These are phyloP conservation scores for Globia sparganii DNA, from an alignment of 2,888 invertebrate species.

Conservation along the genomic window DNA sequence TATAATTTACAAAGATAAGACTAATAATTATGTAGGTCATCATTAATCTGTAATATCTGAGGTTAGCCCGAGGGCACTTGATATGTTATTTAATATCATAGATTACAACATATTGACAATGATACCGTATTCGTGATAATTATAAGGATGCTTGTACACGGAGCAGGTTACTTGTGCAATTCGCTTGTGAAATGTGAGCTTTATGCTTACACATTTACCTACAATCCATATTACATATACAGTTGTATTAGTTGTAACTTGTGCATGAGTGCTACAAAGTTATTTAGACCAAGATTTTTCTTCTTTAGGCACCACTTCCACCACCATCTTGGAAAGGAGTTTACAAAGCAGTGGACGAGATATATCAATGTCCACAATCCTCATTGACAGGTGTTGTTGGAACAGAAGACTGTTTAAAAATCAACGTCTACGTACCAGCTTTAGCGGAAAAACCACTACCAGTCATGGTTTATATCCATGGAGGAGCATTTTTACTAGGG, in stretches of 20 bases:
- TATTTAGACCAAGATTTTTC: constrained; percentile 22
- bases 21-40: constrained; percentile 32
- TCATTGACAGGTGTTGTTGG: constrained; percentile 74
- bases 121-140: no score
- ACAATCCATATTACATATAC: not conserved
- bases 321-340: constrained; percentile 84
- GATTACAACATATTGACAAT: constrained; percentile 14
- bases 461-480: constrained; percentile 86
- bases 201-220: not conserved
- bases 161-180: not conserved
- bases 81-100: constrained; percentile 9
- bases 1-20: constrained; percentile 22
- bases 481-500: constrained; percentile 84
- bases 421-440: constrained; percentile 83
- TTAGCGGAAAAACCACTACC: constrained; percentile 73
- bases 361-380: constrained; percentile 79
- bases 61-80: constrained; percentile 10
- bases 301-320: constrained; percentile 81
- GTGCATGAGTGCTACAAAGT: not conserved
- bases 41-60: constrained; percentile 2
- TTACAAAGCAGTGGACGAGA: constrained; percentile 81
- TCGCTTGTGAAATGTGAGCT: not conserved
- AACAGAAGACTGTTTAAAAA: constrained; percentile 83
- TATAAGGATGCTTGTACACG: constrained; percentile 1
- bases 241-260: not conserved